These are phyloP conservation scores for Centropyge bicolor DNA, from an alignment of 2,797 vertebrate genomes.

Conservation along the genomic window DNA sequence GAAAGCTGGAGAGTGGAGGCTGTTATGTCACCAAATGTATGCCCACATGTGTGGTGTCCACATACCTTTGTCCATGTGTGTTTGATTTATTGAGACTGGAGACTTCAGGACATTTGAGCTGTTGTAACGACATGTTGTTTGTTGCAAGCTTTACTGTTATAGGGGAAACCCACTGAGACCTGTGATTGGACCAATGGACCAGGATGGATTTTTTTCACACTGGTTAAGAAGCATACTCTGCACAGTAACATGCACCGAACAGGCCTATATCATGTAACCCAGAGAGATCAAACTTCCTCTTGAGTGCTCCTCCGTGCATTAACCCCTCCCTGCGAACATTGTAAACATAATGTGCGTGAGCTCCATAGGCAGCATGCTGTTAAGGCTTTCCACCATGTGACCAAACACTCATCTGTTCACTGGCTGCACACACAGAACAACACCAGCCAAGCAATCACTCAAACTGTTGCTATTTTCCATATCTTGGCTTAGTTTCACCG, in stretches of 20 bases:
- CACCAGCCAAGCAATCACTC: conserved; percentile 18
- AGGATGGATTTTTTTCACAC: not conserved
- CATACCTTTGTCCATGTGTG: not conserved
- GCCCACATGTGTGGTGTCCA: not conserved
- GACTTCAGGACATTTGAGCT: not conserved
- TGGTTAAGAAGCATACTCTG: not conserved
- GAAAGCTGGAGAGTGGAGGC: not conserved
- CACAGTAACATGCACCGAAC: conserved; percentile 13
- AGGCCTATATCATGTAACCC: conserved; percentile 5
- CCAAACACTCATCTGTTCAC: conserved; percentile 25
- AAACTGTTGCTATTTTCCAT: conserved; percentile 55
- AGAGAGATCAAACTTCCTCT: conserved; percentile 24
- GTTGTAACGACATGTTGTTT: not conserved
- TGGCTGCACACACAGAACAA: conserved; percentile 35
- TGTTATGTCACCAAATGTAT: not conserved
- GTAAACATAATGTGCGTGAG: conserved; percentile 55
- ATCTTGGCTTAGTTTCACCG: conserved; percentile 32
- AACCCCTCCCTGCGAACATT: conserved; percentile 50
- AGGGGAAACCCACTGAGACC: not conserved
- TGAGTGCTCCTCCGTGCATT: conserved; percentile 60
- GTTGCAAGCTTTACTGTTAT: not conserved
- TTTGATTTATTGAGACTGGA: not conserved
- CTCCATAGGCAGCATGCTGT: conserved; percentile 56
- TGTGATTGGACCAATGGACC: not conserved
- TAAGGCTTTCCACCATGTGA: conserved; percentile 59